Base-by-base conservation (phyloP, 2,113 vertebrate genomes). In the Felis chaus region DNA sequence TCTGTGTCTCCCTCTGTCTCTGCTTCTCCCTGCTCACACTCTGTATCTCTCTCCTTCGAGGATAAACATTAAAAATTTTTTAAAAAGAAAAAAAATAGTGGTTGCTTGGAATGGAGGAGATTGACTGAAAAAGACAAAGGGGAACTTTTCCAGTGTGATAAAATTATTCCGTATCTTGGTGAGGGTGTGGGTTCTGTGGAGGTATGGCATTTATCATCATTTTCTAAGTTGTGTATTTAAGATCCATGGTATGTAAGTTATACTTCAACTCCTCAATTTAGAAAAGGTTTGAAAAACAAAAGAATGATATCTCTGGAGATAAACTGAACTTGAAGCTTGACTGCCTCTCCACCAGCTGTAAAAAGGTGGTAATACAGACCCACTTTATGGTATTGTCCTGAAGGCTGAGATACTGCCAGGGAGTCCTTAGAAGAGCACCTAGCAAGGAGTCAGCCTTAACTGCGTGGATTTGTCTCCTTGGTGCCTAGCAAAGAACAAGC, bases 201-300 rank as follows among this genome's bases (percentile, higher is more conserved):
- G 18, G 14, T 53, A 61, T 5, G 66, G 4, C 1, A 29, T 80
- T 69, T 74, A 45, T 55, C 53, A 88, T 63, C 69, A 74, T 41
- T 79, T 73, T 63, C 11, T 11, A n/a, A 65, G 79, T 7, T 87
- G 15, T 53, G n/a, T 13, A 61, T 29, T 39, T 89, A 81, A n/a
- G 80, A 68, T 68, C 25, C 33, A 74, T 14, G 3, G 12, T 55
- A n/a, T 53, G 53, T 45, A 96, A 69, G 80, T 48, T 48, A 53
- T 29, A 82, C 57, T 4, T 74, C 33, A 84, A 63, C 53, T 31
- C 4, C 21, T 86, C 74, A 23, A 55, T 81, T 91, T 9, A 31
- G 25, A 57, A 91, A 85, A 84, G 39, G 21, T 41, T 88, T 85
- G 39, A 74, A 97, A 82, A 87, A 50, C 9, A 50, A 39, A 93